Percentiles rank a stretch among this genome's conserved stretches.
Evolutionary conservation across 1,140 invertebrate species (phyloP).

Genomic region (Macrostomum lignano): DNA sequence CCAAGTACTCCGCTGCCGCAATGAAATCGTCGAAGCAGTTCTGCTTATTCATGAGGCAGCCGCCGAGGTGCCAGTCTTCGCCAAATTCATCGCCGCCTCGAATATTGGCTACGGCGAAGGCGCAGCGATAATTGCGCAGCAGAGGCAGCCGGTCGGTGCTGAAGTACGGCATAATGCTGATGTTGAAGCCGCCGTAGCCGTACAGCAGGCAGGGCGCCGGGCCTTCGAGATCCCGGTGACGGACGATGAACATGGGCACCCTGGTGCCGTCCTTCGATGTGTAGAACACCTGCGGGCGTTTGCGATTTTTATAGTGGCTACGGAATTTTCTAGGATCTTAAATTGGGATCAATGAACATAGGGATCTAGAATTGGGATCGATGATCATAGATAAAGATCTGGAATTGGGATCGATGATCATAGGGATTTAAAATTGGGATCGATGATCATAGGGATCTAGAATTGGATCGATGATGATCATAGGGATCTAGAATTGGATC

Average conservation of each 20-base stretch:
- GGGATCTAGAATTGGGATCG: background rate
- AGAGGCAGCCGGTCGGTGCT: conserved; percentile 53
- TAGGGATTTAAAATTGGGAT: too few species aligned
- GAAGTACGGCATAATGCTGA: conserved; percentile 56
- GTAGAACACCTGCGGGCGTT: conserved; percentile 57
- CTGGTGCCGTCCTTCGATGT: conserved; percentile 69
- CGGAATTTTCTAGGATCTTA: background rate
- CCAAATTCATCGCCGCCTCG: conserved; percentile 90
- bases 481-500: too few species aligned
- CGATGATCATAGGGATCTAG: too few species aligned
- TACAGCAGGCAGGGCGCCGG: conserved; percentile 52
- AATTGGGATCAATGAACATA: background rate
- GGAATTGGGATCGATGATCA: too few species aligned
- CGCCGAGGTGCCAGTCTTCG: conserved; percentile 75
- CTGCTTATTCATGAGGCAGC: conserved; percentile 66
- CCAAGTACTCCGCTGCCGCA: conserved; percentile 59
- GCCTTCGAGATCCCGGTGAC: conserved; percentile 41
- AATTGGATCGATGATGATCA: too few species aligned
- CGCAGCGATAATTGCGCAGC: conserved; percentile 56
- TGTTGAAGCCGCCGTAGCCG: conserved; percentile 88
- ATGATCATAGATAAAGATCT: too few species aligned
- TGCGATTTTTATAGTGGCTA: too few species aligned
- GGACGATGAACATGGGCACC: conserved; percentile 82
- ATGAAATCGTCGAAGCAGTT: conserved; percentile 93
- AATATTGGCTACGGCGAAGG: conserved; percentile 68